Base-by-base conservation (phyloP, 2,797 vertebrate genomes). In the Aeoliscus strigatus region DNA sequence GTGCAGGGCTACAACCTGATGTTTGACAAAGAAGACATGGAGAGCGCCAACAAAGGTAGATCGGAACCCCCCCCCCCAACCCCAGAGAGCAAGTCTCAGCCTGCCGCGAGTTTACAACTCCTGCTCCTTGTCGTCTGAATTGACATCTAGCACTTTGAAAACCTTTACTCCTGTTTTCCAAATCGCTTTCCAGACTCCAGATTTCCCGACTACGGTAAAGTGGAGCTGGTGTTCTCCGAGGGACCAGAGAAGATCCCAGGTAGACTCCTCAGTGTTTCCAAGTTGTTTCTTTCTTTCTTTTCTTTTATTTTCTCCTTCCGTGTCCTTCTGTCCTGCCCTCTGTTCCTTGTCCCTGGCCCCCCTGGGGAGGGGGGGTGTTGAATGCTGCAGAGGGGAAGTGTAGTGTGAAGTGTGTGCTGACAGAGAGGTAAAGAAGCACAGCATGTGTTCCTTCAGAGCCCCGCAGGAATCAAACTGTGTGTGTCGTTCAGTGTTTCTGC, bases 201-300 rank as follows among this genome's bases (percentile, higher is more conserved):
- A 77, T 97, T 97, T 74, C 91, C 92, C 48, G 90, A 93, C 73
- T 89, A 90, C 0, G 88, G 93, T 18, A 95, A 91, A 88, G 87
- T 97, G 54, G 94, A 98, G 72, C 68, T 97, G 44, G 77, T 98
- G 41, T 95, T 97, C 81, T 97, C 95, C 0, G 90, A 86, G 68
- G 87, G 90, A 31, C 93, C 93, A 0, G 94, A 95, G 78, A 92
- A 88, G 77, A 89, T 92, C 41, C 87, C 84, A 89, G 92, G 95
- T 97, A 80, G 43, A 50, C 44, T 41, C n/a, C 27, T 56, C 1
- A 3, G 2, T 2, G 24, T 39, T 30, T 51, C 16, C 0, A 5
- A n/a, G n/a, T n/a, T n/a, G n/a, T n/a, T 12, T 48, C 23, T 10
- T 37, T 31, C 3, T 14, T 8, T 15, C 6, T 25, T 34, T 30